These are phyloP conservation scores for Gallirallus australis DNA, from an alignment of 2,797 vertebrate species.

Conservation along the genomic window DNA sequence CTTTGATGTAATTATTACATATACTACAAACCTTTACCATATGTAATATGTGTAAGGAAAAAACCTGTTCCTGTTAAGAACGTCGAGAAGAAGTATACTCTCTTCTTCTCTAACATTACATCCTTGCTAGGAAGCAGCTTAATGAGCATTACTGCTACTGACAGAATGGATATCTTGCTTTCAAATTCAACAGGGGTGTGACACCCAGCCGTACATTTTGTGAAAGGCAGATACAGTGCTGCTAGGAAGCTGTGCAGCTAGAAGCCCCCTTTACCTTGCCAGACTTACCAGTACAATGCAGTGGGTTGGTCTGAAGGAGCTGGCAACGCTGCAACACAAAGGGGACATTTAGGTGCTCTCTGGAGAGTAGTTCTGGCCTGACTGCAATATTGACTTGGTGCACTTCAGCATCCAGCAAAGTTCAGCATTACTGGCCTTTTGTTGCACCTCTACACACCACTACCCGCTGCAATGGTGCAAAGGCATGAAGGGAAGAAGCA, in stretches of 20 bases:
- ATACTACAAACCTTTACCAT: background rate
- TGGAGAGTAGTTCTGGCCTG: background rate
- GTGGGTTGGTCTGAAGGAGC: background rate
- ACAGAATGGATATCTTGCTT: background rate
- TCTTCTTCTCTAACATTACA: background rate
- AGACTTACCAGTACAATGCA: background rate
- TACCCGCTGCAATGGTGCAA: background rate
- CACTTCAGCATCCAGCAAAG: background rate
- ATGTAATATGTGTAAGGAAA: background rate
- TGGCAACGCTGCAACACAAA: background rate
- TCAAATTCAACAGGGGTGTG: background rate
- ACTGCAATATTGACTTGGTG: background rate
- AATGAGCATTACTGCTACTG: background rate
- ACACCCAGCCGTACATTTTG: background rate
- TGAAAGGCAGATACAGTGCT: background rate
- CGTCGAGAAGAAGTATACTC: background rate
- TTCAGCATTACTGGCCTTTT: background rate
- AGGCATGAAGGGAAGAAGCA: background rate
- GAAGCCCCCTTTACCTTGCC: background rate
- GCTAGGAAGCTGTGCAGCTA: background rate
- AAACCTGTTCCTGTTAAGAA: background rate
- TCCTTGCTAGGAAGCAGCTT: background rate
- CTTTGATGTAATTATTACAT: background rate
- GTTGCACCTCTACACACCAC: background rate
- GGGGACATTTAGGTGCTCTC: background rate